Percentiles rank a stretch among this genome's conserved stretches.
Evolutionary conservation across 1,140 invertebrate species (phyloP).

Genomic region (Drosophila sechellia): DNA sequence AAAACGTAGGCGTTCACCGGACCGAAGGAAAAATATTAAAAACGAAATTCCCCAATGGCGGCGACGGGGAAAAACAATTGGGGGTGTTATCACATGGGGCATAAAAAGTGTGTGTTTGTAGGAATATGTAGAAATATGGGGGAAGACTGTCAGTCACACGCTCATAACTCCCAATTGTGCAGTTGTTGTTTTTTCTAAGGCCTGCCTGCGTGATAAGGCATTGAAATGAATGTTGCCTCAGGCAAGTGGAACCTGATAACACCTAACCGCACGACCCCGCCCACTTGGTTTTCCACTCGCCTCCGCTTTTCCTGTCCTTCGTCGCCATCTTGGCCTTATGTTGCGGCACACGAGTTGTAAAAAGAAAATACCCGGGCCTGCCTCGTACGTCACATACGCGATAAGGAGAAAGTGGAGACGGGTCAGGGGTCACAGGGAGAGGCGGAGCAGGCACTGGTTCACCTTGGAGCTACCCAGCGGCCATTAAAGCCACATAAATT

Average conservation of each 20-base stretch:
- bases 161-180: constrained; percentile 83
- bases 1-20: constrained; percentile 80
- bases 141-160: constrained; percentile 52
- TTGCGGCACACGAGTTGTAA: constrained; percentile 29
- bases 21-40: constrained; percentile 50
- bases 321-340: constrained; percentile 15
- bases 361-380: constrained; percentile 41
- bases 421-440: neutral
- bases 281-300: constrained; percentile 16
- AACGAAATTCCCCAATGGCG: constrained; percentile 55
- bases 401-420: constrained; percentile 41
- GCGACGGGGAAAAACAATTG: constrained; percentile 47
- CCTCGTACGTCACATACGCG: constrained; percentile 41
- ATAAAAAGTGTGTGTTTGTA: constrained; percentile 4
- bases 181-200: constrained; percentile 66
- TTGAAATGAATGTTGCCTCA: constrained; percentile 81
- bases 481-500: constrained; percentile 83
- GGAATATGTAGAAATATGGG: constrained; percentile 9
- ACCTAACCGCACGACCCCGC: constrained; percentile 46
- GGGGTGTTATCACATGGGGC: constrained; percentile 39
- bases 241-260: constrained; percentile 68
- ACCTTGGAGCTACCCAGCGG: constrained; percentile 60
- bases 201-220: constrained; percentile 73
- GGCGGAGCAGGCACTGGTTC: constrained; percentile 8
- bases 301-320: constrained; percentile 10